Percentiles rank a stretch among this genome's conserved stretches.
These are phyloP conservation scores for Caenorhabditis tropicalis DNA, from an alignment of 1,140 invertebrate species.

Conservation along the genomic window DNA sequence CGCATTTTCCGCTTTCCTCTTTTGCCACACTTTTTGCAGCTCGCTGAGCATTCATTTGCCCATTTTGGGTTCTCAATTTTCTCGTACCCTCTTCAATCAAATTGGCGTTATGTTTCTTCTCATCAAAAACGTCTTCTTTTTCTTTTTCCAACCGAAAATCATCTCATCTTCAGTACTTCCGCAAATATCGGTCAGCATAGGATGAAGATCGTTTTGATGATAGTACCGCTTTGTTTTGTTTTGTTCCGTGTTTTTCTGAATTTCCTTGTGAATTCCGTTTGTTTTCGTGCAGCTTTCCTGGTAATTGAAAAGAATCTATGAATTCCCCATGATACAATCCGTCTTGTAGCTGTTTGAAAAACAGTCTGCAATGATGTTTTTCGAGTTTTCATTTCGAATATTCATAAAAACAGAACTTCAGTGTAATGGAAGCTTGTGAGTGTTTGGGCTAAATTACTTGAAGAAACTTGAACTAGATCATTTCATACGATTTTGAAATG, in stretches of 20 bases:
- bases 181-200: background rate
- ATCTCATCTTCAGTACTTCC: background rate
- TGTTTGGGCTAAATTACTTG: too few relatives aligned
- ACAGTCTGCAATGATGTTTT: too few relatives aligned
- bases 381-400: too few relatives aligned
- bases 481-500: too few relatives aligned
- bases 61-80: background rate
- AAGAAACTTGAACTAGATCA: too few relatives aligned
- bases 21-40: conserved; percentile 10
- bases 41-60: background rate
- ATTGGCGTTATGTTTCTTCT: background rate
- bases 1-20: conserved; percentile 32
- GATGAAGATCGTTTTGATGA: background rate
- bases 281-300: background rate
- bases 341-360: too few relatives aligned
- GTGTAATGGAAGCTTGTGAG: too few relatives aligned
- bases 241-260: background rate
- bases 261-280: background rate
- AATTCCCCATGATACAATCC: background rate
- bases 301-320: background rate
- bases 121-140: background rate
- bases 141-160: background rate
- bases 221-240: background rate
- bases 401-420: too few relatives aligned
- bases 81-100: background rate